Evolutionary conservation across 2,797 vertebrate species (phyloP).

Genomic region (Dromococcyx pavoninus): DNA sequence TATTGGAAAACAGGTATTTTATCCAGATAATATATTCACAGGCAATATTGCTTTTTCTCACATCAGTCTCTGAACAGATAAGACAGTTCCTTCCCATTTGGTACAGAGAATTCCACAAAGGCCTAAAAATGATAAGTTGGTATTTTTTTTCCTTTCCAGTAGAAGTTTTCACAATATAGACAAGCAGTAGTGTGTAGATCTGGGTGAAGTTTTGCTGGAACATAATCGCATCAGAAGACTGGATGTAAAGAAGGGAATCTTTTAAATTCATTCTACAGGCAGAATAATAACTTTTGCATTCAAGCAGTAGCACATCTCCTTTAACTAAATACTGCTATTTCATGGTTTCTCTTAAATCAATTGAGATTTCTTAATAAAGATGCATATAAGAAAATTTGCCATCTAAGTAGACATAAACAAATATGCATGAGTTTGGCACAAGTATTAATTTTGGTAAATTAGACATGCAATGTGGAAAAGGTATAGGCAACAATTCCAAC

Average conservation of each 20-base stretch:
- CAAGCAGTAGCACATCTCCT: not conserved
- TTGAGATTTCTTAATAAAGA: slow-evolving; percentile 38
- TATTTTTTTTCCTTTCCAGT: not conserved
- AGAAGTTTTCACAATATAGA: not conserved
- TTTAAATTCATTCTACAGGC: not conserved
- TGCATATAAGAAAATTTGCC: not conserved
- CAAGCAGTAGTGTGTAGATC: not conserved
- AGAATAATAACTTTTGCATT: not conserved
- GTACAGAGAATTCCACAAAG: slow-evolving; percentile 15
- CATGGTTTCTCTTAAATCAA: not conserved
- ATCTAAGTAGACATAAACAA: not conserved
- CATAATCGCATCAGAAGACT: not conserved
- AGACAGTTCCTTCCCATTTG: slow-evolving; percentile 9
- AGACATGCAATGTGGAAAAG: slow-evolving; percentile 10
- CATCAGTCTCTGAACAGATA: slow-evolving; percentile 19
- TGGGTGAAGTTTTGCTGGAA: not conserved
- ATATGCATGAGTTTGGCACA: not conserved
- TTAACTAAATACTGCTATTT: not conserved
- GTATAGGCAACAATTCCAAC: not conserved
- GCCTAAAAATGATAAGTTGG: not conserved
- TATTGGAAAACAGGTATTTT: slow-evolving; percentile 21
- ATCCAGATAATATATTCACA: slow-evolving; percentile 18
- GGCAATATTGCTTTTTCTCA: not conserved
- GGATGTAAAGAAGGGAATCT: not conserved
- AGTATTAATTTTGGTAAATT: not conserved